Evolutionary conservation across 1,140 invertebrate species (phyloP).

Genomic region (Metopolophium dirhodum): DNA sequence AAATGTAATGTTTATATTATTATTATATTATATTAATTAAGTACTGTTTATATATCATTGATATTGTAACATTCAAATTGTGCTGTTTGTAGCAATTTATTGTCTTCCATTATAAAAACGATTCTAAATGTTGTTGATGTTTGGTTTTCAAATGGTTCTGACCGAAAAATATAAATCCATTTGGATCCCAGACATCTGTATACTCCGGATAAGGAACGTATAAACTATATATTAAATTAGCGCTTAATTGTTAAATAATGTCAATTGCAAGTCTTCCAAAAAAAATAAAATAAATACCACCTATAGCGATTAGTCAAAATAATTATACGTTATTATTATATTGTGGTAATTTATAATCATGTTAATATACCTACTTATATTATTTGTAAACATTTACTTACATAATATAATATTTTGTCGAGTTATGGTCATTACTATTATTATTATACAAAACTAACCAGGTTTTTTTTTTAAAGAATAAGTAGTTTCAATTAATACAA

Average conservation of each 20-base stretch:
- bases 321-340: background rate
- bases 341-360: background rate
- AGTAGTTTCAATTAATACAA: conserved; percentile 35
- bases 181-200: background rate
- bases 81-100: background rate
- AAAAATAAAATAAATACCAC: background rate
- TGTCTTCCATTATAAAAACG: conserved; percentile 35
- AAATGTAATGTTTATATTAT: conserved; percentile 22
- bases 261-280: conserved; percentile 48
- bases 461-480: background rate
- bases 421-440: background rate
- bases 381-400: conserved; percentile 16
- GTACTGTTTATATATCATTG: background rate
- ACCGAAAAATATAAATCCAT: background rate
- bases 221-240: conserved; percentile 8
- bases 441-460: background rate
- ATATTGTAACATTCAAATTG: conserved; percentile 14
- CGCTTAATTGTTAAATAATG: conserved; percentile 34
- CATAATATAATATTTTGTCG: background rate
- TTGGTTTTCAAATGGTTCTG: background rate
- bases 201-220: background rate
- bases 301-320: background rate
- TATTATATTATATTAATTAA: background rate
- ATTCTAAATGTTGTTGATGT: background rate
- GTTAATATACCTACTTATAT: background rate